These are phyloP conservation scores for Parasteatoda tepidariorum DNA, from an alignment of 1,140 invertebrate genomes.

Conservation along the genomic window DNA sequence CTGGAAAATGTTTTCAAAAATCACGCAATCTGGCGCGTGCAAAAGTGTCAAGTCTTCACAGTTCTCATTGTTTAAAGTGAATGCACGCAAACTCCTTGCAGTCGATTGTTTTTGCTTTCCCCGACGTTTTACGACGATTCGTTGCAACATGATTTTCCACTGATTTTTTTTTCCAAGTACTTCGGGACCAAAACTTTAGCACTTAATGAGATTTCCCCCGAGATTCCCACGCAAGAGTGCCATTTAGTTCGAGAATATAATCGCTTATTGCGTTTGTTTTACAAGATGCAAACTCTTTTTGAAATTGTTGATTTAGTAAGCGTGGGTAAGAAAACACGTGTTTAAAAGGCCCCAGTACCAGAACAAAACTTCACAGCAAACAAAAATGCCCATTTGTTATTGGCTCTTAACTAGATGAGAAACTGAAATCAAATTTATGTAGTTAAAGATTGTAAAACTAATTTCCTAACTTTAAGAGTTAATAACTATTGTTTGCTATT, in stretches of 20 bases:
- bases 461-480: too few species aligned
- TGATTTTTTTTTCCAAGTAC: neutral
- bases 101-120: slow-evolving; percentile 6
- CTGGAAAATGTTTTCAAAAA: neutral
- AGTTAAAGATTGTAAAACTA: too few species aligned
- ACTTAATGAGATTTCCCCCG: slow-evolving; percentile 8
- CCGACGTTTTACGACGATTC: neutral
- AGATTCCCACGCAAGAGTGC: slow-evolving; percentile 1
- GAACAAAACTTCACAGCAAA: too few species aligned
- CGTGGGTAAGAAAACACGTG: neutral
- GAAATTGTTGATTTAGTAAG: neutral
- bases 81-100: neutral
- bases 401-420: too few species aligned
- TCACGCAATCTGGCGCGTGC: neutral
- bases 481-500: too few species aligned
- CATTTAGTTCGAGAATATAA: neutral
- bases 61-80: neutral
- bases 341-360: too few species aligned
- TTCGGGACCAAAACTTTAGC: neutral
- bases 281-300: slow-evolving; percentile 1
- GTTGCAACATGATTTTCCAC: neutral
- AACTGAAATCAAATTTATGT: too few species aligned
- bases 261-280: neutral
- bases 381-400: too few species aligned
- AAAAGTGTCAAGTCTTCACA: neutral